Base-by-base conservation (phyloP, 2,888 invertebrate genomes). In the Acanthosepion lycidas region DNA sequence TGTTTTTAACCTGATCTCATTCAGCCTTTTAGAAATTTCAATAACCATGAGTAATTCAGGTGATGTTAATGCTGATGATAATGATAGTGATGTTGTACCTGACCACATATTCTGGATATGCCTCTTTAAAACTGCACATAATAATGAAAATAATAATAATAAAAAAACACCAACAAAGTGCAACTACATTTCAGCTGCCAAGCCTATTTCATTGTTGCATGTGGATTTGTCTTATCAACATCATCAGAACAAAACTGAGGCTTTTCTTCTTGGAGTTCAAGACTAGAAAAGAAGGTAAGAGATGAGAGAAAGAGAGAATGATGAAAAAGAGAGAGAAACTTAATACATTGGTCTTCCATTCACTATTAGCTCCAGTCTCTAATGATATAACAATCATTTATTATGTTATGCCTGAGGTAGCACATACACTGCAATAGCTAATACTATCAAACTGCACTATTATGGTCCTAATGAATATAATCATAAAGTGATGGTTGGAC, bases 141-240 rank as follows among this genome's bases (percentile, higher is more conserved):
- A 78, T 78, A n/a, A 78, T 78, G n/a, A 78, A n/a, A 9, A 78
- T 78, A n/a, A 78, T 78, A n/a, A 78, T 78, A n/a, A n/a, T 78
- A 33, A 78, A 9, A n/a, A 33, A 78, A 78, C 18, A 78, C 15
- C 78, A 78, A 78, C 78, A 12, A 78, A 78, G n/a, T n/a, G 78
- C 78, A 78, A 78, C n/a, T 78, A n/a, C n/a, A 78, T 78, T 78
- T 78, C 78, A 78, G 78, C 78, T 78, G 78, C 78, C 78, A 78
- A 78, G n/a, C 15, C 78, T 78, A n/a, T 78, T 78, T n/a, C 78
- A 78, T 78, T 78, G 78, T 78, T 78, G 78, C 78, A 78, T 78
- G 78, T n/a, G 78, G 78, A 78, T 78, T 78, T 78, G 78, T 78
- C 78, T 78, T 78, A 78, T 78, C 78, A 78, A 78, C n/a, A 78